Evolutionary conservation across 2,113 vertebrate genomes (phyloP).

Genomic region (Pithys albifrons): DNA sequence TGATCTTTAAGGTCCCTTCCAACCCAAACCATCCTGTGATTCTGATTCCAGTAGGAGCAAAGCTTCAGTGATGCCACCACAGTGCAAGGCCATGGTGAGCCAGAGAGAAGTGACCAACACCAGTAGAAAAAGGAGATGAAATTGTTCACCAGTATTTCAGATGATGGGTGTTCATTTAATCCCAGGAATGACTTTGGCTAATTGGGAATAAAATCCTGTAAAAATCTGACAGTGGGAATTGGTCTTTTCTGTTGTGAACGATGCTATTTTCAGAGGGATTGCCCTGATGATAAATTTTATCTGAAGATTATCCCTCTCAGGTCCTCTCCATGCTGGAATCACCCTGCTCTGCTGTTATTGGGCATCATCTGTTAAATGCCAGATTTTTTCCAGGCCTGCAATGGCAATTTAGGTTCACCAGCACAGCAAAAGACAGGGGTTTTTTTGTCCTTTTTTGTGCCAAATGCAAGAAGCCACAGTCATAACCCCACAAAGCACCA

Average conservation of each 20-base stretch:
- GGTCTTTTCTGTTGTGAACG: background rate
- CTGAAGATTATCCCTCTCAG: background rate
- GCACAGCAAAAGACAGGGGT: background rate
- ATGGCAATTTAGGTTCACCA: background rate
- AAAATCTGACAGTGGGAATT: background rate
- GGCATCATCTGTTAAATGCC: background rate
- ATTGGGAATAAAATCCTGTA: background rate
- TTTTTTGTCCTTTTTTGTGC: background rate
- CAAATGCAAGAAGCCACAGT: background rate
- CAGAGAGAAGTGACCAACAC: background rate
- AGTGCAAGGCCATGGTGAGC: background rate
- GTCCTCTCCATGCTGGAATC: background rate
- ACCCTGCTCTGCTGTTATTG: too few species aligned
- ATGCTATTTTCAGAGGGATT: background rate
- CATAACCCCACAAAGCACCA: background rate
- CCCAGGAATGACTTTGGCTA: background rate
- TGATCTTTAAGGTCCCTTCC: background rate
- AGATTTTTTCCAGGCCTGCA: background rate
- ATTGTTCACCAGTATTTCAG: background rate
- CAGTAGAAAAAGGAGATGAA: background rate
- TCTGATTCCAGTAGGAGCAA: background rate
- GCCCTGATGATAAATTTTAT: background rate
- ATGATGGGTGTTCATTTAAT: background rate
- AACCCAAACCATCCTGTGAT: background rate
- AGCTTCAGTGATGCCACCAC: rapidly evolving